These are phyloP conservation scores for Chionomys nivalis DNA, from an alignment of 2,113 vertebrate species.

Conservation along the genomic window DNA sequence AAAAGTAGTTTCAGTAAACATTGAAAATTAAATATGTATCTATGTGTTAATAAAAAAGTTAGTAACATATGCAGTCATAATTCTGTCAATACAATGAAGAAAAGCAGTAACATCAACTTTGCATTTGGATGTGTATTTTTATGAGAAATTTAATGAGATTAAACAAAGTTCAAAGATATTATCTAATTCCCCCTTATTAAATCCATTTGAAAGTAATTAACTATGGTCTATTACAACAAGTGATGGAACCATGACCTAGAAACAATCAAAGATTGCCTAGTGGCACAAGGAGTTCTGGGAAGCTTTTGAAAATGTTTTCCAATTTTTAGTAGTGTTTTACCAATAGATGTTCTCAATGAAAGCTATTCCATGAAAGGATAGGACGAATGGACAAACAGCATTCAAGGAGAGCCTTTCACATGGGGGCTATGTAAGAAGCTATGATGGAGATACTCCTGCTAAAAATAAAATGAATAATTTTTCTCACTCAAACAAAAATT, in stretches of 20 bases:
- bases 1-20: conserved; percentile 33
- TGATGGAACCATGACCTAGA: conserved; percentile 23
- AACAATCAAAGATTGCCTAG: background rate
- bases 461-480: background rate
- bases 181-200: conserved; percentile 26
- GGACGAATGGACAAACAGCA: background rate
- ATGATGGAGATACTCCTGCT: background rate
- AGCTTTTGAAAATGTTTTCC: background rate
- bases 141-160: conserved; percentile 25
- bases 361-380: background rate
- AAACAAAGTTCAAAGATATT: conserved; percentile 35
- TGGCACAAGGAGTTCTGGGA: background rate
- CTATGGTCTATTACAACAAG: conserved; percentile 21
- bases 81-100: conserved; percentile 36
- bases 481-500: conserved; percentile 18
- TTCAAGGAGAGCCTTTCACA: background rate
- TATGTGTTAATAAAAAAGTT: conserved; percentile 29
- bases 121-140: conserved; percentile 20
- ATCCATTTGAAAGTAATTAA: conserved; percentile 37
- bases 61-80: conserved; percentile 13
- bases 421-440: background rate
- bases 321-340: background rate
- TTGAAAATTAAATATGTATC: conserved; percentile 52
- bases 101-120: conserved; percentile 43
- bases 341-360: conserved; percentile 27